phyloP scores from a whole-genome alignment of 2,888 invertebrate species.

The Pyrrhosoma nymphula region DNA sequence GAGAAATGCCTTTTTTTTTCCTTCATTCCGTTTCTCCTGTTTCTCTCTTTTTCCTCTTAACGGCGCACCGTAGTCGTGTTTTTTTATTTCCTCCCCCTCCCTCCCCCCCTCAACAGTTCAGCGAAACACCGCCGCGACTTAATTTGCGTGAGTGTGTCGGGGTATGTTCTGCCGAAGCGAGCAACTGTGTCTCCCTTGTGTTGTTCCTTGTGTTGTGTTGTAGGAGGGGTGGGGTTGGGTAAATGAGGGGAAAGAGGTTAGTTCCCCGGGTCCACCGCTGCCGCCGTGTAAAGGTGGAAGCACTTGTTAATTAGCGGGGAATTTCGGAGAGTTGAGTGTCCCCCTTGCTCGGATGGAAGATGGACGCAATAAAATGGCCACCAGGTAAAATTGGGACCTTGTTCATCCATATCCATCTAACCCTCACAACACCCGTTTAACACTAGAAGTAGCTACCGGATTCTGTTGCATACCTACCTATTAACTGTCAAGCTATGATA shows the following conservation, averaged over 20 bases:
- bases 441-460: no score
- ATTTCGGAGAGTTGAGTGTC: no score
- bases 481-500: no score
- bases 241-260: background rate
- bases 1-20: background rate
- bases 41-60: background rate
- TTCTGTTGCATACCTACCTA: no score
- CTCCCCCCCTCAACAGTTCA: background rate
- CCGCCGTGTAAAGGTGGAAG: background rate
- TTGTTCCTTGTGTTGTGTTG: background rate
- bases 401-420: no score
- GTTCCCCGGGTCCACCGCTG: background rate
- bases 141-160: conserved; percentile 44
- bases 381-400: no score
- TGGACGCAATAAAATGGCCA: no score
- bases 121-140: background rate
- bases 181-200: conserved; percentile 32
- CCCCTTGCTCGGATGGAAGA: no score
- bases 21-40: background rate
- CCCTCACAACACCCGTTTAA: no score
- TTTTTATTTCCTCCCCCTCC: no score
- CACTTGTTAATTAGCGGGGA: background rate
- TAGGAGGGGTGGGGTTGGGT: no score
- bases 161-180: background rate
- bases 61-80: background rate